A percentile compares a stretch with the other conserved stretches of the same genome.
Evolutionary conservation across 2,797 vertebrate species (phyloP).

Genomic region (Phyllotis vaccarum): DNA sequence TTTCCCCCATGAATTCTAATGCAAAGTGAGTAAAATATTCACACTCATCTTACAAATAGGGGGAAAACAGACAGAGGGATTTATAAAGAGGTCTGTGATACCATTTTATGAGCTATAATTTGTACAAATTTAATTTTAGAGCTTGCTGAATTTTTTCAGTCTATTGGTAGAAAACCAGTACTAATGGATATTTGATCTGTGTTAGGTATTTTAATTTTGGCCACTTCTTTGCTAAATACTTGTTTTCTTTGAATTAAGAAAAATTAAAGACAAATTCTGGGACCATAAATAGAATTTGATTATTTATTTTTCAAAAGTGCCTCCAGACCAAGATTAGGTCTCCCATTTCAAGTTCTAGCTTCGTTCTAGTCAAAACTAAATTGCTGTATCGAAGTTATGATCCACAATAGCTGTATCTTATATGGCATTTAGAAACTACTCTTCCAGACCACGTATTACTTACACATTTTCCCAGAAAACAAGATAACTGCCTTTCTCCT

Average conservation of each 20-base stretch:
- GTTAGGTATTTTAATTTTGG: conserved; percentile 1
- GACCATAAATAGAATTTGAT: conserved; percentile 37
- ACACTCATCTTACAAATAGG: background rate
- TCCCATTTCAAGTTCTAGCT: background rate
- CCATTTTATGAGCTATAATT: conserved; percentile 14
- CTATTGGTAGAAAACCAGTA: background rate
- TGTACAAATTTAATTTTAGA: conserved; percentile 32
- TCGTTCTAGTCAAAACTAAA: conserved; percentile 41
- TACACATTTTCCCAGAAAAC: conserved; percentile 16
- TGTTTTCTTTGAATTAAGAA: conserved; percentile 49
- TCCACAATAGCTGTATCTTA: conserved; percentile 27
- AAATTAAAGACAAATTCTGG: conserved; percentile 46
- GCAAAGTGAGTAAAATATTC: background rate
- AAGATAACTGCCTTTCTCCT: conserved; percentile 32
- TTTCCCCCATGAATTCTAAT: background rate
- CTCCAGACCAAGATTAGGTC: background rate
- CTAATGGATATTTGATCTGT: background rate
- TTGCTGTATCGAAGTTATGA: conserved; percentile 61
- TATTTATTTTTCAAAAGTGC: conserved; percentile 67
- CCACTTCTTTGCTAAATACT: background rate
- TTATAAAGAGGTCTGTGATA: background rate
- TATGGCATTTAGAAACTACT: conserved; percentile 63
- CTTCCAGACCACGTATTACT: conserved; percentile 39
- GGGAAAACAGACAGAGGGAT: background rate
- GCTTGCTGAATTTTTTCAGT: background rate